Evolutionary conservation across 37 sponge, comb jelly and placozoan species (phyloP), one percentile per base, ranked within the genome.

Genomic region (Spongia lamella): DNA sequence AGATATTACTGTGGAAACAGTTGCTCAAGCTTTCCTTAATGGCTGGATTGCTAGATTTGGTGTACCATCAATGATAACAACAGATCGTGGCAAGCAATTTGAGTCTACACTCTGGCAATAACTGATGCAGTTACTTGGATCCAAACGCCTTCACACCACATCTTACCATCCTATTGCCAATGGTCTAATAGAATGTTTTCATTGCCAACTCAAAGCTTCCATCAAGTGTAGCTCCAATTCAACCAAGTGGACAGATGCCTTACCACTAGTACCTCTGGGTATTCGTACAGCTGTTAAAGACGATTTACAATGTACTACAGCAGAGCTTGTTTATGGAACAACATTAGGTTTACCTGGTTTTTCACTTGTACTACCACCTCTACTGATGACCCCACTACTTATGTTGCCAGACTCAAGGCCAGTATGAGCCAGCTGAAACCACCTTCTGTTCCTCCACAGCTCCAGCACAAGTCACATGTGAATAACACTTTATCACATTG

Each of bases 311-410:
- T 78, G 79, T 56, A 78, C 56, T 13, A 7, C 79, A 25, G 79
- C 79, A 38, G 79, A 78, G 53, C 68, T 78, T 1, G 73, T 56
- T 0, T 72, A 72, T 72, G 73, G 73, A 2, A 72, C 73, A 26
- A 72, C 73, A 9, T 63, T 74, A 26, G 63, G 64, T 27, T 63
- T 75, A 11, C 63, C 76, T 4, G 63, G 76, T 75, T 75, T 51
- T 3, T 22, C 19, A 35, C 76, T 21, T 27, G 6, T 4, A 14
- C 35, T 27, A 20, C 49, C 7, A 32, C 56, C 22, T 14, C 63
- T 1, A 11, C 38, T 3, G 7, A 50, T 19, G 29, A 61, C 50
- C 63, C 53, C 0, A 19, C 50, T 17, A 25, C 50, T 19, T 61
- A 62, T 25, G 63, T 75, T 5, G 34, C 38, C 9, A 43, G 9